phyloP scores from a whole-genome alignment of 2,888 invertebrate species.

The Prosopocoilus inquinatus region DNA sequence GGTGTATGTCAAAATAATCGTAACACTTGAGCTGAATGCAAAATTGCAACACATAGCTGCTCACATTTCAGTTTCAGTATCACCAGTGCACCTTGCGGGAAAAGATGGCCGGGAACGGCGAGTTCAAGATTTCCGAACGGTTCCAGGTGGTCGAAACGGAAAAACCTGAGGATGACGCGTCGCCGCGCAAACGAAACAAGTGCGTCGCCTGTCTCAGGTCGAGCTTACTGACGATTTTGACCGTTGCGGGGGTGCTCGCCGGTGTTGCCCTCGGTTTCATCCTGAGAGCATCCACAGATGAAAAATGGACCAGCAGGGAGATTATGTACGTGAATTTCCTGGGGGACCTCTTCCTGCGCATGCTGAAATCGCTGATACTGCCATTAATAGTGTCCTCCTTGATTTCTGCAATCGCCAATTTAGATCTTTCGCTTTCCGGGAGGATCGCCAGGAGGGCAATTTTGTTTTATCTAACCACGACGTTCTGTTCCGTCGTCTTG shows the following conservation, averaged over 20 bases:
- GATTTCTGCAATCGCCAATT: constrained; percentile 66
- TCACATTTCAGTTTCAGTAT: too few relatives aligned
- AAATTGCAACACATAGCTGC: too few relatives aligned
- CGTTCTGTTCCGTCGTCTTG: constrained; percentile 65
- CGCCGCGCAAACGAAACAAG: constrained; percentile 29
- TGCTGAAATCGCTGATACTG: constrained; percentile 71
- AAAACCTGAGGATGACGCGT: not conserved
- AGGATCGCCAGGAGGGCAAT: constrained; percentile 66
- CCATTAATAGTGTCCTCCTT: constrained; percentile 70
- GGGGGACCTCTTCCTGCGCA: constrained; percentile 70
- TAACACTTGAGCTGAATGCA: too few relatives aligned
- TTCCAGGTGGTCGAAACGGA: too few relatives aligned
- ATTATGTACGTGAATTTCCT: constrained; percentile 68
- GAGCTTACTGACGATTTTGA: constrained; percentile 58
- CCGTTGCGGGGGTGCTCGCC: constrained; percentile 57
- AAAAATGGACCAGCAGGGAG: constrained; percentile 57
- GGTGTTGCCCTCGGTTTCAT: constrained; percentile 56
- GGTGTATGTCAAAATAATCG: too few relatives aligned
- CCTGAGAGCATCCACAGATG: constrained; percentile 45
- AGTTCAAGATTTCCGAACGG: too few relatives aligned
- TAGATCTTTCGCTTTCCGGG: constrained; percentile 67
- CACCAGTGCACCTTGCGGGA: too few relatives aligned
- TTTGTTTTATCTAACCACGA: constrained; percentile 67
- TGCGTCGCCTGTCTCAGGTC: constrained; percentile 39
- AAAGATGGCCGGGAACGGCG: too few relatives aligned